Evolutionary conservation across 2,797 vertebrate genomes (phyloP).

Genomic region (Tarsius wallacei): DNA sequence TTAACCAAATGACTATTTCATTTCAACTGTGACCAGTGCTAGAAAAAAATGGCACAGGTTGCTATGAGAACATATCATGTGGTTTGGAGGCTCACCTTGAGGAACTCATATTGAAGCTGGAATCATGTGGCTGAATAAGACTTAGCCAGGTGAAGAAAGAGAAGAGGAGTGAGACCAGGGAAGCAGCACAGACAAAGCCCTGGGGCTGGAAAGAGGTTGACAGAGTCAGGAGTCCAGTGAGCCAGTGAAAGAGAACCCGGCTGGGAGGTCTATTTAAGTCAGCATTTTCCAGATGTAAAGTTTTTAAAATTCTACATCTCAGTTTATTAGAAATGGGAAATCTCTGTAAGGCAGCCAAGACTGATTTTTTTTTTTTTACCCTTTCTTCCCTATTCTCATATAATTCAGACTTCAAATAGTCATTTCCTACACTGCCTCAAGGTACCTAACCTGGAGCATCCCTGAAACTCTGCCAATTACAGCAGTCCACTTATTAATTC

Average conservation of each 20-base stretch:
- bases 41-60: background rate
- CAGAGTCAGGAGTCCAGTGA: background rate
- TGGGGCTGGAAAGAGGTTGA: background rate
- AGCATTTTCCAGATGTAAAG: background rate
- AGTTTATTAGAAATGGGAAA: slow-evolving; percentile 71
- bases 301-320: slow-evolving; percentile 63
- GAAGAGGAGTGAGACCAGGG: background rate
- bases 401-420: slow-evolving; percentile 80
- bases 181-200: background rate
- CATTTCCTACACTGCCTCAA: background rate
- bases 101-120: background rate
- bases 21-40: background rate
- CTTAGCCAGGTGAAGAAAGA: background rate
- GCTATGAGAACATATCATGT: background rate
- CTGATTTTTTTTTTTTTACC: background rate
- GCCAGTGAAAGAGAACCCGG: background rate
- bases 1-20: background rate
- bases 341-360: slow-evolving; percentile 56
- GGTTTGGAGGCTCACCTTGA: background rate
- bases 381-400: slow-evolving; percentile 59
- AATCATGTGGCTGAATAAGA: background rate
- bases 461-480: slow-evolving; percentile 45
- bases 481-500: slow-evolving; percentile 4
- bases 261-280: background rate
- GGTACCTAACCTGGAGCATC: slow-evolving; percentile 23